phyloP scores from a whole-genome alignment of 1,140 invertebrate species.

The Pararge aegeria region DNA sequence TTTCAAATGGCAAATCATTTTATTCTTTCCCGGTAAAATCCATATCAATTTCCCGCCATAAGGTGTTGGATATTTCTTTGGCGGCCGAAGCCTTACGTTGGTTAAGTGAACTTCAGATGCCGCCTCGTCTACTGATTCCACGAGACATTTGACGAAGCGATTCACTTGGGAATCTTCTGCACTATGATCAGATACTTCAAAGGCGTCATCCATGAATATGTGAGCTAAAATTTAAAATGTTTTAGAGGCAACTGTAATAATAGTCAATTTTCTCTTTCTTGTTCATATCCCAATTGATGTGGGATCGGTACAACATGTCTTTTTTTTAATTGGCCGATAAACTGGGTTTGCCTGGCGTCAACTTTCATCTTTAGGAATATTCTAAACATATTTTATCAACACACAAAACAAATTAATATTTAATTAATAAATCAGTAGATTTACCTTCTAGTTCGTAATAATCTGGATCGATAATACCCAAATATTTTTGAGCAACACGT shows the following conservation, averaged over 20 bases:
- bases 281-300: too few relatives aligned
- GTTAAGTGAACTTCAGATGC: constrained; percentile 97
- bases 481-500: constrained; percentile 94
- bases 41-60: constrained; percentile 98
- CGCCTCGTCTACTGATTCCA: constrained; percentile 95
- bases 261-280: too few relatives aligned
- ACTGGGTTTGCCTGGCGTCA: too few relatives aligned
- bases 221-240: constrained; percentile 86
- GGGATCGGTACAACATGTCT: too few relatives aligned
- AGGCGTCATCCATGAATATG: constrained; percentile 99
- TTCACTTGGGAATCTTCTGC: constrained; percentile 97
- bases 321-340: too few relatives aligned
- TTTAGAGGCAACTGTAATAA: neutral
- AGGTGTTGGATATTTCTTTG: constrained; percentile 95
- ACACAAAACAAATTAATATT: too few relatives aligned
- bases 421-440: neutral
- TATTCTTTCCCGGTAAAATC: constrained; percentile 97
- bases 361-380: too few relatives aligned
- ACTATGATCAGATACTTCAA: constrained; percentile 96
- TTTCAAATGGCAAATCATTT: constrained; percentile 98
- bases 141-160: constrained; percentile 95
- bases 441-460: constrained; percentile 98
- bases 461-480: constrained; percentile 95
- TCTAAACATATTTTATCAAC: too few relatives aligned
- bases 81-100: constrained; percentile 91